Evolutionary conservation across 1,140 invertebrate genomes (phyloP).

Genomic region (Procambarus virginalis): DNA sequence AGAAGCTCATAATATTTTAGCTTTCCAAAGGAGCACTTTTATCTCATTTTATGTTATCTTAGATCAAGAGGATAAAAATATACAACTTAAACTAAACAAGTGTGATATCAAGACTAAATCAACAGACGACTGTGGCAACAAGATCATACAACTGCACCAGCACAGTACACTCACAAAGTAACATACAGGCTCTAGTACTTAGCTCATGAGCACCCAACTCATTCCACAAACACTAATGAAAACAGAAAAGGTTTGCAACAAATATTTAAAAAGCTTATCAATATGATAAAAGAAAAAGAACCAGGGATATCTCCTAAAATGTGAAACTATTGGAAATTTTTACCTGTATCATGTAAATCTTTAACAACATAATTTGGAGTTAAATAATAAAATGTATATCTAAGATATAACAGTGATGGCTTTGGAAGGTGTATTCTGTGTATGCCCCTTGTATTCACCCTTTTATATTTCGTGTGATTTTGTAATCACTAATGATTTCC

Average conservation of each 20-base stretch:
- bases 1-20: neutral
- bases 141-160: neutral
- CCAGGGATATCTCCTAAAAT: neutral
- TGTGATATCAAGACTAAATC: neutral
- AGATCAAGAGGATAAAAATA: neutral
- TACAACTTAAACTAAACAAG: neutral
- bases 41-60: neutral
- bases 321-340: neutral
- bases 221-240: neutral
- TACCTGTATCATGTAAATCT: neutral
- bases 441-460: too few relatives aligned
- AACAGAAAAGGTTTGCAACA: neutral
- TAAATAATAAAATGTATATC: neutral
- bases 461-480: too few relatives aligned
- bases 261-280: neutral
- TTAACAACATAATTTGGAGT: neutral
- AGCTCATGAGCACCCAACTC: neutral
- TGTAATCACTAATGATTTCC: too few relatives aligned
- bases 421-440: too few relatives aligned
- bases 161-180: neutral
- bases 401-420: neutral
- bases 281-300: conserved; percentile 6
- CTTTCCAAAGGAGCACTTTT: neutral
- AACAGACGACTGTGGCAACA: neutral
- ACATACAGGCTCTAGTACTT: neutral